Conservation (phyloP, 2,113 vertebrate genomes). For the Climacteris rufus region DNA sequence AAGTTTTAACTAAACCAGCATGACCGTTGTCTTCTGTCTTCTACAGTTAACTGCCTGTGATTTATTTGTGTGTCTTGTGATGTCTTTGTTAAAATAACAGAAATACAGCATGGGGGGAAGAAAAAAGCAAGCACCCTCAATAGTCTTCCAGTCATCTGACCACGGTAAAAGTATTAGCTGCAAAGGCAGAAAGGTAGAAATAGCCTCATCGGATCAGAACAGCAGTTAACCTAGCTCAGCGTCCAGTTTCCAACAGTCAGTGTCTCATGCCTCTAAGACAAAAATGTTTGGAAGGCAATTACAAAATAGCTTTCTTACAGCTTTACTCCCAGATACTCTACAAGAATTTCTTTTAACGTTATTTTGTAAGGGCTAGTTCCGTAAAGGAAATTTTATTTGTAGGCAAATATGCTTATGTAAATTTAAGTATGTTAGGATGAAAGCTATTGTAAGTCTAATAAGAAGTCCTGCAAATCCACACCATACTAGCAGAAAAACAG, state of each 20-base stretch:
- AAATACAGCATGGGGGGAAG: rapidly evolving
- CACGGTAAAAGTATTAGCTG: background rate
- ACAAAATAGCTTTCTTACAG: background rate
- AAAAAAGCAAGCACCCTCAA: background rate
- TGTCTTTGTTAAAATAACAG: conserved; percentile 2
- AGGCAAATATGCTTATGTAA: background rate
- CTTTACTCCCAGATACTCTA: background rate
- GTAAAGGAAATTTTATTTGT: background rate
- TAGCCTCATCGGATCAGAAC: background rate
- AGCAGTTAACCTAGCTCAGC: background rate
- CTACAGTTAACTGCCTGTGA: background rate
- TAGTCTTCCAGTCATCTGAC: background rate
- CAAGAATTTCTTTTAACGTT: background rate
- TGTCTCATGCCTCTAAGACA: background rate
- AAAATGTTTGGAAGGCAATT: background rate
- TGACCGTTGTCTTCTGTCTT: conserved; percentile 14
- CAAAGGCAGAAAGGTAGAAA: background rate
- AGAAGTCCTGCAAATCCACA: background rate
- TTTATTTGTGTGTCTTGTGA: background rate
- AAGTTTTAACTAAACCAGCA: conserved; percentile 54
- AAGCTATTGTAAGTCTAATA: background rate
- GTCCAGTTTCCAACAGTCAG: background rate
- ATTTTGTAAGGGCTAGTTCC: no score
- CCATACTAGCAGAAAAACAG: background rate
- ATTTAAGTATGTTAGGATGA: background rate